Percentiles rank a stretch among this genome's conserved stretches.
Evolutionary conservation across 2,113 vertebrate genomes (phyloP).

Genomic region (Scophthalmus maximus): DNA sequence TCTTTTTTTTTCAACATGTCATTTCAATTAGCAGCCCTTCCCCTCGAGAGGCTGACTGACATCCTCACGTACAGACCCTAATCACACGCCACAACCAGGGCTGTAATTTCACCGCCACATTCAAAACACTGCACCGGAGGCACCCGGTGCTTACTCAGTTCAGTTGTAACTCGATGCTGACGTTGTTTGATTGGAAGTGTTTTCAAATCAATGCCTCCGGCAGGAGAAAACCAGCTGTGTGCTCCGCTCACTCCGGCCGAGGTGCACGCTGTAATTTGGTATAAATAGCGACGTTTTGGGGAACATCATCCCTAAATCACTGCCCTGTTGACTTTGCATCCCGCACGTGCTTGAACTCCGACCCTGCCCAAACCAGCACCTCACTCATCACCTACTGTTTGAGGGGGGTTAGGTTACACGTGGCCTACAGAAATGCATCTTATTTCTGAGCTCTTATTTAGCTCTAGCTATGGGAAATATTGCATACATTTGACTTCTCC

Average conservation of each 20-base stretch:
- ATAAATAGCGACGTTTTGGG: constrained; percentile 72
- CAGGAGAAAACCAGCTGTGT: constrained; percentile 46
- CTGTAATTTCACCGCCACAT: constrained; percentile 75
- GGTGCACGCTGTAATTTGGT: constrained; percentile 72
- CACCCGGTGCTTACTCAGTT: constrained; percentile 38
- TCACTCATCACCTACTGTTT: constrained; percentile 40
- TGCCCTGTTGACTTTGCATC: constrained; percentile 55
- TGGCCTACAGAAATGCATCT: constrained; percentile 1
- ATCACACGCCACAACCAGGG: constrained; percentile 63
- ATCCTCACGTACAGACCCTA: constrained; percentile 58
- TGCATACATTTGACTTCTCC: neutral
- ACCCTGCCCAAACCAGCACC: constrained; percentile 53
- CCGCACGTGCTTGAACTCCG: constrained; percentile 56
- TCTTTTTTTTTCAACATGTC: constrained; percentile 49
- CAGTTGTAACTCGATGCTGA: constrained; percentile 48
- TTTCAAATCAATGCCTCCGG: constrained; percentile 72
- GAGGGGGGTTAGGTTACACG: constrained; percentile 51
- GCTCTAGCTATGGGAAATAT: constrained; percentile 5
- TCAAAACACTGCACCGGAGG: constrained; percentile 61
- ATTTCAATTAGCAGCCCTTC: constrained; percentile 65
- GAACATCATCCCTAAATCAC: constrained; percentile 63
- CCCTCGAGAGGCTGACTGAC: constrained; percentile 59
- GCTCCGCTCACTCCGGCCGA: constrained; percentile 42
- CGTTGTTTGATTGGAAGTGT: constrained; percentile 63
- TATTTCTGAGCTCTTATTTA: constrained; percentile 23